Conservation (phyloP, 1,140 invertebrate species). For the Pseudachorutes palmiensis region DNA sequence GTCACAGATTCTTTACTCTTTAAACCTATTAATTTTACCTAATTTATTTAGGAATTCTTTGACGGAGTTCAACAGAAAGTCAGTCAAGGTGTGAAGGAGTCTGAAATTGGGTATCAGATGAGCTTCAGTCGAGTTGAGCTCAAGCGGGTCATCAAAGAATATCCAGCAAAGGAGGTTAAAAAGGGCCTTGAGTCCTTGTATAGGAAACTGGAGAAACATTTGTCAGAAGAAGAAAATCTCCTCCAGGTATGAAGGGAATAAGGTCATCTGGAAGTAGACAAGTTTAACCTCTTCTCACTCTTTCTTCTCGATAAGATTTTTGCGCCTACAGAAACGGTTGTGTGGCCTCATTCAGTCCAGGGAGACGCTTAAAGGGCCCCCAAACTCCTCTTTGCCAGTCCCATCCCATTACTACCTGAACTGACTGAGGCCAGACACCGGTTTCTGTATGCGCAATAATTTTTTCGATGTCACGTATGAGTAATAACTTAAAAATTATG, state of each 20-base stretch:
- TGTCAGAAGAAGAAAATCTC: constrained; percentile 89
- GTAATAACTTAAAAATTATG: too few relatives aligned
- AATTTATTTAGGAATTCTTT: constrained; percentile 67
- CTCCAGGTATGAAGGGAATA: constrained; percentile 70
- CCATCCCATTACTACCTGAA: too few relatives aligned
- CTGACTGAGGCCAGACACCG: too few relatives aligned
- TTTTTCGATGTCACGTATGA: too few relatives aligned
- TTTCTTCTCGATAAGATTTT: too few relatives aligned
- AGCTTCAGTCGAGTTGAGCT: constrained; percentile 96
- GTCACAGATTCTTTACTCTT: neutral
- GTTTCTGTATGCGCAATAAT: too few relatives aligned
- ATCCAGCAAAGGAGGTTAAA: constrained; percentile 91
- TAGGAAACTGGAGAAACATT: constrained; percentile 93
- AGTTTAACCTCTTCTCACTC: too few relatives aligned
- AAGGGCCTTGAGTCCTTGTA: constrained; percentile 91
- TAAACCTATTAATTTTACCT: constrained; percentile 20
- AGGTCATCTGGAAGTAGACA: too few relatives aligned
- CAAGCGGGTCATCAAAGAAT: constrained; percentile 87
- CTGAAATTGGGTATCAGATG: constrained; percentile 95
- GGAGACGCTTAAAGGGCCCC: too few relatives aligned
- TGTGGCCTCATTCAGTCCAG: too few relatives aligned
- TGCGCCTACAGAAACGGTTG: too few relatives aligned
- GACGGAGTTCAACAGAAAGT: constrained; percentile 87
- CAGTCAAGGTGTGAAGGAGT: constrained; percentile 85
- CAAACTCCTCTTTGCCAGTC: too few relatives aligned